phyloP scores from a whole-genome alignment of 2,888 invertebrate species.

The Apamea monoglypha region DNA sequence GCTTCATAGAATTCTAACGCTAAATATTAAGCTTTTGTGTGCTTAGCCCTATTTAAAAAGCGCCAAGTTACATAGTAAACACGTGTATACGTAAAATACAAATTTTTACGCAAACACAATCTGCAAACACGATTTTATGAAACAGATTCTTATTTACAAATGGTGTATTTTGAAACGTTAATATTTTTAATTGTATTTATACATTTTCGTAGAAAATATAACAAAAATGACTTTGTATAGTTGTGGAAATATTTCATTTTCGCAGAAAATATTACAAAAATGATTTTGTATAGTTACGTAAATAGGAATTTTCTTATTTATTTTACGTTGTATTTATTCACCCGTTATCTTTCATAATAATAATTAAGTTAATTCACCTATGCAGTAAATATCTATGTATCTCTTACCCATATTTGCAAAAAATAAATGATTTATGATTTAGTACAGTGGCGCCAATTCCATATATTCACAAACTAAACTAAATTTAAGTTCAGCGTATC shows the following conservation, averaged over 20 bases:
- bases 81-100: slow-evolving; percentile 5
- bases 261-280: too few species aligned
- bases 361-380: not conserved
- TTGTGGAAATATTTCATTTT: too few species aligned
- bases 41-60: slow-evolving; percentile 30
- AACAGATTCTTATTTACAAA: slow-evolving; percentile 22
- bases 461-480: too few species aligned
- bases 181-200: slow-evolving; percentile 5
- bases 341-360: not conserved
- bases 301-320: not conserved
- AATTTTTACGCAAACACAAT: slow-evolving; percentile 20
- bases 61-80: slow-evolving; percentile 28
- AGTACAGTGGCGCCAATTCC: too few species aligned
- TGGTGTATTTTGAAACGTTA: slow-evolving; percentile 9
- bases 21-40: slow-evolving; percentile 17
- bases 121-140: slow-evolving; percentile 12
- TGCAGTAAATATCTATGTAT: not conserved
- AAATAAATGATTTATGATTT: too few species aligned
- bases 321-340: not conserved
- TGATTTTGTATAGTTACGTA: too few species aligned
- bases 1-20: slow-evolving; percentile 13
- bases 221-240: not conserved
- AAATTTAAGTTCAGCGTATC: too few species aligned
- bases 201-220: not conserved
- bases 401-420: too few species aligned